Percentiles rank a stretch among this genome's conserved stretches.
Evolutionary conservation across 2,888 invertebrate genomes (phyloP).

Genomic region (Ophraella communa): DNA sequence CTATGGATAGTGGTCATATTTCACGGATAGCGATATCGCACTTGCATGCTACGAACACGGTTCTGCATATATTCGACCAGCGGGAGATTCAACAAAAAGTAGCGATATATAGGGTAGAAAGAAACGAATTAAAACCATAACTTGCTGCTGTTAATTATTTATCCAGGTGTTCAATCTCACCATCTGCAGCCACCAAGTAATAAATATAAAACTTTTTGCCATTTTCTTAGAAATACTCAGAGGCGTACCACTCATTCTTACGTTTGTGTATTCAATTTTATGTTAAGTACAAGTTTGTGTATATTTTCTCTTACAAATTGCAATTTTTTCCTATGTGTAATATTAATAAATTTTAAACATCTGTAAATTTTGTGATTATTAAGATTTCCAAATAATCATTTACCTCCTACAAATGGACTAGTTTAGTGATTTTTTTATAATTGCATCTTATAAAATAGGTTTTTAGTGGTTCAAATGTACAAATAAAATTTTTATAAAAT

Average conservation of each 20-base stretch:
- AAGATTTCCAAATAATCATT: too few species aligned
- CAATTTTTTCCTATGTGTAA: too few species aligned
- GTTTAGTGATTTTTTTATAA: too few species aligned
- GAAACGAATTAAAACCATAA: slow-evolving; percentile 35
- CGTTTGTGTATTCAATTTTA: too few species aligned
- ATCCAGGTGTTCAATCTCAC: slow-evolving; percentile 41
- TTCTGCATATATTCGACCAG: slow-evolving; percentile 17
- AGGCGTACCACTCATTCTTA: slow-evolving; percentile 5
- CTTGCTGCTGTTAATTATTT: slow-evolving; percentile 38
- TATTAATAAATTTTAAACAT: too few species aligned
- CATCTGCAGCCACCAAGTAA: slow-evolving; percentile 31
- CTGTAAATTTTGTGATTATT: too few species aligned
- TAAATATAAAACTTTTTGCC: slow-evolving; percentile 33
- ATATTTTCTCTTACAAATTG: too few species aligned
- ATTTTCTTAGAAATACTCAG: slow-evolving; percentile 28
- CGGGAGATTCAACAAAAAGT: slow-evolving; percentile 15
- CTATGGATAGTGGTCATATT: slow-evolving; percentile 13
- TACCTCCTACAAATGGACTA: too few species aligned
- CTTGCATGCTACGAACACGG: slow-evolving; percentile 5
- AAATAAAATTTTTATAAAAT: too few species aligned
- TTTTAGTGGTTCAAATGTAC: too few species aligned
- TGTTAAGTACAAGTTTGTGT: too few species aligned
- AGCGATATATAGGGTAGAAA: slow-evolving; percentile 25
- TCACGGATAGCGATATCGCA: slow-evolving; percentile 14
- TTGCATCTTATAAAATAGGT: too few species aligned